phyloP scores from a whole-genome alignment of 2,113 vertebrate species.

The Zapus hudsonius region DNA sequence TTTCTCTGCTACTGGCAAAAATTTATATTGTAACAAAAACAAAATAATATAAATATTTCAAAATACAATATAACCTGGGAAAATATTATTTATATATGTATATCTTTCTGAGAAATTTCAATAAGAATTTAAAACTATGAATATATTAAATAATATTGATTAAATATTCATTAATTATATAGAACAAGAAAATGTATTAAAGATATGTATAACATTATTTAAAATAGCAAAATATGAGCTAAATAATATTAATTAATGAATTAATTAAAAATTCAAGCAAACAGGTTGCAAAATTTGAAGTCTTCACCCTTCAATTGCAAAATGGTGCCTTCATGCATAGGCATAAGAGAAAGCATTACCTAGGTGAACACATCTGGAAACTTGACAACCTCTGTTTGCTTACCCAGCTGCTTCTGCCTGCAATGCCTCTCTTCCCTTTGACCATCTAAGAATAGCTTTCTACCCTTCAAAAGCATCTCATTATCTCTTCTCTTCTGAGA shows the following conservation, averaged over 20 bases:
- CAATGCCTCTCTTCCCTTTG: neutral
- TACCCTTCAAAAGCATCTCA: neutral
- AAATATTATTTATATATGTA: neutral
- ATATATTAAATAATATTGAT: neutral
- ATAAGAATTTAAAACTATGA: neutral
- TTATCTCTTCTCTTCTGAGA: neutral
- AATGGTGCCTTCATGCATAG: neutral
- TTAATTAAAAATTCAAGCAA: neutral
- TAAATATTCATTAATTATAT: neutral
- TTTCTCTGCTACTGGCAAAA: neutral
- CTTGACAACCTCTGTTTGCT: neutral
- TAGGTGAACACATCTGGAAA: neutral
- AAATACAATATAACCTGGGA: neutral
- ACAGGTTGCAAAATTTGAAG: neutral
- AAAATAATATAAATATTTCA: neutral
- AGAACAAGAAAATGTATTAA: neutral
- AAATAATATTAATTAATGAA: neutral
- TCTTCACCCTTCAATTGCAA: neutral
- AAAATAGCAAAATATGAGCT: neutral
- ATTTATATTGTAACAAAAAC: neutral
- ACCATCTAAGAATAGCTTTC: neutral
- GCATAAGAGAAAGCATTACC: neutral
- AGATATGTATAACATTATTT: neutral
- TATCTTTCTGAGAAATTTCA: neutral
- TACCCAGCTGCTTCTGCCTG: neutral